phyloP scores from a whole-genome alignment of 2,888 invertebrate species.

The Allygus modestus region DNA sequence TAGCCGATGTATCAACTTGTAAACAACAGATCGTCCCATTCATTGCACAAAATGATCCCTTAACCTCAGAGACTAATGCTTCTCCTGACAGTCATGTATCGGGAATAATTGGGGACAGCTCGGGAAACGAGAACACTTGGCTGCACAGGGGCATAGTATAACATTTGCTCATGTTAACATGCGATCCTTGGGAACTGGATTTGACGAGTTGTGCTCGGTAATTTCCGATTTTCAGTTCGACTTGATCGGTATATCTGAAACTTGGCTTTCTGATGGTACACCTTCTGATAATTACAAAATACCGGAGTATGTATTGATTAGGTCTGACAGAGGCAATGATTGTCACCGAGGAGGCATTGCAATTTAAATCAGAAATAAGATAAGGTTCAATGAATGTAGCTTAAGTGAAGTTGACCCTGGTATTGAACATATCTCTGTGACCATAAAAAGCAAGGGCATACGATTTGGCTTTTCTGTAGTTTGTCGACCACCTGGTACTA shows the following conservation, averaged over 20 bases:
- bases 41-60: too few species aligned
- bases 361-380: not conserved
- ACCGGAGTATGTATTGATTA: not conserved
- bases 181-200: constrained; percentile 2
- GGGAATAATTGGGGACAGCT: not conserved
- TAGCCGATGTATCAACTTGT: not conserved
- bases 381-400: not conserved
- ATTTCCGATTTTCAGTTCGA: constrained; percentile 17
- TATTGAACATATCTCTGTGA: constrained; percentile 9
- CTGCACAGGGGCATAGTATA: not conserved
- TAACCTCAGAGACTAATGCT: too few species aligned
- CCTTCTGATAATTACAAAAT: not conserved
- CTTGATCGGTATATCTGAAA: not conserved
- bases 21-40: too few species aligned
- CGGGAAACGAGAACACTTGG: not conserved
- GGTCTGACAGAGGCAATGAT: not conserved
- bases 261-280: constrained; percentile 7
- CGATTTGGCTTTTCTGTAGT: not conserved
- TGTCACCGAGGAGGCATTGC: constrained; percentile 1
- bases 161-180: constrained; percentile 25
- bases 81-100: too few species aligned
- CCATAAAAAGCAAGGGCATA: not conserved
- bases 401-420: not conserved
- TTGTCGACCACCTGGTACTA: not conserved
- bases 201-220: constrained; percentile 14